These are phyloP conservation scores for Vimba vimba DNA, from an alignment of 2,113 vertebrate species.

Conservation along the genomic window DNA sequence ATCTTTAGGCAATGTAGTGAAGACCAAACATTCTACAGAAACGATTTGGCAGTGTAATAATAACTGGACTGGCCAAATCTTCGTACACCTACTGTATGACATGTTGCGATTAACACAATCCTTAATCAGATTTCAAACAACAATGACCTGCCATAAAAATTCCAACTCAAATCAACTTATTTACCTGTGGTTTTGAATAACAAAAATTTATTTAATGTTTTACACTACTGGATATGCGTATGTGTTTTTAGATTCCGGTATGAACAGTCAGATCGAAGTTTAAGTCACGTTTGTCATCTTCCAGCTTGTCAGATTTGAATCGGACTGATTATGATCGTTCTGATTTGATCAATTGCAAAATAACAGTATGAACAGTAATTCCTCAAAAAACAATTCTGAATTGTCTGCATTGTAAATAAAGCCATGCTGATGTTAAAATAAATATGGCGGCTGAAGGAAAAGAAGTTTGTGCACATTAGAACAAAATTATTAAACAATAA, in stretches of 20 bases:
- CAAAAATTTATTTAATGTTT: neutral
- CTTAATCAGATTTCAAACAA: too few species aligned
- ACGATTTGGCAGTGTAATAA: neutral
- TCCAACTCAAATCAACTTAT: neutral
- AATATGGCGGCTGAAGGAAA: neutral
- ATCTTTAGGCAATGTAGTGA: neutral
- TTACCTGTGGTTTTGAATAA: too few species aligned
- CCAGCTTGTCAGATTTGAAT: neutral
- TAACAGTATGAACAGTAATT: neutral
- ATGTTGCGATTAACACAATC: too few species aligned
- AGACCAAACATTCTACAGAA: neutral
- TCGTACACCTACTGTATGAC: accelerated
- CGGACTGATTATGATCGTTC: neutral
- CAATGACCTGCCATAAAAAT: too few species aligned
- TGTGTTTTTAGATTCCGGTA: neutral
- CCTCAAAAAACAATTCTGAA: neutral
- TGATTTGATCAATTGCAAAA: neutral
- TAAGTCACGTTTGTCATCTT: neutral
- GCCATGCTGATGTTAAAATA: neutral
- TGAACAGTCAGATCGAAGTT: neutral
- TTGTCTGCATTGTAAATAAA: neutral
- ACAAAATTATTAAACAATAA: neutral
- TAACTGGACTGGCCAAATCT: neutral
- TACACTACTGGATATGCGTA: neutral
- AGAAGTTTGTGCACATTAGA: neutral